These are phyloP conservation scores for Bombus impatiens DNA, from an alignment of 1,140 invertebrate species.

Conservation along the genomic window DNA sequence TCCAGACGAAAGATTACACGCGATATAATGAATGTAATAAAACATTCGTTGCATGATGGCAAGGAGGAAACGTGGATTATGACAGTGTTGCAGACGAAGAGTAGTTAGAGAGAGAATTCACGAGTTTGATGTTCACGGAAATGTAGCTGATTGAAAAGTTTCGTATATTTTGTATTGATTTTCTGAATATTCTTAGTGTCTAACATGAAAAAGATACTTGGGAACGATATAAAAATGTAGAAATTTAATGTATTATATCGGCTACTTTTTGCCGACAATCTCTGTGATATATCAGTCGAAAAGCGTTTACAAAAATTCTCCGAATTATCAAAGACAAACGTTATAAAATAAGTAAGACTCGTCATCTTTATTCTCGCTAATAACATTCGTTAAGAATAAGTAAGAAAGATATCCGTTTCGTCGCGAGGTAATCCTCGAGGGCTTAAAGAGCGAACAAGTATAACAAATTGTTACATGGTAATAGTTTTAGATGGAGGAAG, in stretches of 20 bases:
- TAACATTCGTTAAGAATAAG: conserved; percentile 6
- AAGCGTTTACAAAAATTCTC: neutral
- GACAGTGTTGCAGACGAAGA: neutral
- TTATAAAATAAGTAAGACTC: neutral
- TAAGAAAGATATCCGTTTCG: neutral
- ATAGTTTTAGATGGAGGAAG: conserved; percentile 23
- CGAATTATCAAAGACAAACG: neutral
- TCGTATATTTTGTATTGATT: neutral
- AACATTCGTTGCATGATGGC: neutral
- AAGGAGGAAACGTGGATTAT: neutral
- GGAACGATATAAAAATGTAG: neutral
- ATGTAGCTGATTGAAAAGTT: neutral
- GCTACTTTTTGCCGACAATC: too few relatives aligned
- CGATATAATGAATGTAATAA: conserved; percentile 2
- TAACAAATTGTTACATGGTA: conserved; percentile 20
- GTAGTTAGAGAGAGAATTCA: too few relatives aligned
- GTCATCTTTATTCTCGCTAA: neutral
- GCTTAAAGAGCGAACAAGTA: neutral
- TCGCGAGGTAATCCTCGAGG: neutral
- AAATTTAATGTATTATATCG: neutral
- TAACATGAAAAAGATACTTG: too few relatives aligned
- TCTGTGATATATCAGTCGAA: neutral
- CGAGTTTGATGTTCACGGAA: neutral
- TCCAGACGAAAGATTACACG: neutral
- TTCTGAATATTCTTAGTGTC: neutral